Evolutionary conservation across 2,888 invertebrate genomes (phyloP).

Genomic region (Acanthoscelides obtectus): DNA sequence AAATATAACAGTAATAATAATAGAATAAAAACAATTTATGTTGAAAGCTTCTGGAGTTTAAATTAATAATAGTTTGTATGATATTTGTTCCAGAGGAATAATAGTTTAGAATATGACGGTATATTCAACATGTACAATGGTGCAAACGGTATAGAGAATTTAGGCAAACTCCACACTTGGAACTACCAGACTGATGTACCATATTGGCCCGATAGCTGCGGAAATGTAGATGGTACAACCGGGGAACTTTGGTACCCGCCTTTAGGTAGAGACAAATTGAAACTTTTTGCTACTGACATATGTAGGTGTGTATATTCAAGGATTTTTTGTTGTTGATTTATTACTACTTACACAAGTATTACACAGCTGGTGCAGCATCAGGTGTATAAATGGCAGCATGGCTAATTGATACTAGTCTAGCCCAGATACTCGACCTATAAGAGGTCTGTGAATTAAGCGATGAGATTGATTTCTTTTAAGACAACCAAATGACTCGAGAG

Average conservation of each 20-base stretch:
- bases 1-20: too few relatives aligned
- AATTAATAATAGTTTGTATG: neutral
- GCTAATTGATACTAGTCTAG: too few relatives aligned
- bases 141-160: constrained; percentile 54
- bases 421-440: too few relatives aligned
- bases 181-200: constrained; percentile 55
- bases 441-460: too few relatives aligned
- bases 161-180: constrained; percentile 72
- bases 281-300: constrained; percentile 71
- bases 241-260: constrained; percentile 80
- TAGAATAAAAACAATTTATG: too few relatives aligned
- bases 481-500: too few relatives aligned
- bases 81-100: constrained; percentile 61
- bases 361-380: too few relatives aligned
- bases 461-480: too few relatives aligned
- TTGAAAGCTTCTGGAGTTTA: constrained; percentile 3
- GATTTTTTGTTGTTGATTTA: too few relatives aligned
- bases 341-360: too few relatives aligned
- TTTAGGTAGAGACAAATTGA: constrained; percentile 52
- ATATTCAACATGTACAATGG: constrained; percentile 75
- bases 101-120: constrained; percentile 69
- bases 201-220: constrained; percentile 57
- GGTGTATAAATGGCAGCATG: too few relatives aligned
- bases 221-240: constrained; percentile 64
- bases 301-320: constrained; percentile 57